phyloP scores from a whole-genome alignment of 2,888 invertebrate genomes.

The Hoplodrina ambigua region DNA sequence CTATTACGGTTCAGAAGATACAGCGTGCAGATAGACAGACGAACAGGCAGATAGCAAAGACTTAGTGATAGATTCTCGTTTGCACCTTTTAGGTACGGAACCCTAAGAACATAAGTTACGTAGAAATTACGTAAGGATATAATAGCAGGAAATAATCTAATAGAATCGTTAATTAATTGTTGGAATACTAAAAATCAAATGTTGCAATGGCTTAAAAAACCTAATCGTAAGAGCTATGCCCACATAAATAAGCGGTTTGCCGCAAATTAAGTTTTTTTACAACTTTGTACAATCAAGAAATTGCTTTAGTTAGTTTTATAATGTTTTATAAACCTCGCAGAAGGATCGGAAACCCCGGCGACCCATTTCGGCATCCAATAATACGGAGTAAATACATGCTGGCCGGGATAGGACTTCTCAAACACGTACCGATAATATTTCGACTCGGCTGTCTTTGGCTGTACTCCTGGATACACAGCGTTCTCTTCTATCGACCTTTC shows the following conservation, averaged over 20 bases:
- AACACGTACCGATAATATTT: constrained; percentile 94
- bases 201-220: constrained; percentile 21
- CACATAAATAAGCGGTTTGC: constrained; percentile 36
- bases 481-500: constrained; percentile 91
- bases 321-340: constrained; percentile 94
- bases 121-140: constrained; percentile 3
- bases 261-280: constrained; percentile 37
- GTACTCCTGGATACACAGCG: constrained; percentile 92
- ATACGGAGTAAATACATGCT: constrained; percentile 92
- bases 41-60: too few relatives aligned
- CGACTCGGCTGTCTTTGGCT: constrained; percentile 94
- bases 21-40: too few relatives aligned
- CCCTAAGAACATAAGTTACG: not conserved
- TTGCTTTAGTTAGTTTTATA: constrained; percentile 89
- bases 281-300: constrained; percentile 24
- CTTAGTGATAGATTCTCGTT: too few relatives aligned
- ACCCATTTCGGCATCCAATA: constrained; percentile 96
- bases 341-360: constrained; percentile 92
- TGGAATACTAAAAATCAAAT: constrained; percentile 2
- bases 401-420: constrained; percentile 91
- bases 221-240: constrained; percentile 28
- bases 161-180: not conserved
- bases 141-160: too few relatives aligned
- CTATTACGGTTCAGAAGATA: too few relatives aligned
- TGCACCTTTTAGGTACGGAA: too few relatives aligned